Percentiles rank a stretch among this genome's conserved stretches.
Evolutionary conservation across 2,113 vertebrate genomes (phyloP).

Genomic region (Antennarius striatus): DNA sequence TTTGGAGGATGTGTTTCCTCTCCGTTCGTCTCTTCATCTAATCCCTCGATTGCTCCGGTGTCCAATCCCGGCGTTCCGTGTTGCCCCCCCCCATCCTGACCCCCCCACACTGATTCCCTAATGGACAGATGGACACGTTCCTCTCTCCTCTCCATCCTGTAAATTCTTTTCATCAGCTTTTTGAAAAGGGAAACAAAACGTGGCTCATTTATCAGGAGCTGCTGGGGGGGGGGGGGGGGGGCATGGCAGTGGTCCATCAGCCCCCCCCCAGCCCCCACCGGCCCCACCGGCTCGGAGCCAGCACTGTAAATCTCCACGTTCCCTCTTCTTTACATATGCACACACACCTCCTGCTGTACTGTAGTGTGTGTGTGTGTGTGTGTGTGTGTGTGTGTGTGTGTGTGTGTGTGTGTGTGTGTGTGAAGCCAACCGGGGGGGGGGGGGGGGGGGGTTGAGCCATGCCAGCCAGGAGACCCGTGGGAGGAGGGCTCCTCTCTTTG

Average conservation of each 20-base stretch:
- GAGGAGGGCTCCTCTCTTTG: slow-evolving; percentile 60
- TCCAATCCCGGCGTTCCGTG: too few relatives aligned
- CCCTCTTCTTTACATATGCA: slow-evolving; percentile 35
- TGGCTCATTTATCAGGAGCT: slow-evolving; percentile 49
- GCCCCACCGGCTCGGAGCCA: slow-evolving; percentile 47
- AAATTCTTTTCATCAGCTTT: slow-evolving; percentile 65
- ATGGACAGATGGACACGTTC: slow-evolving; percentile 71
- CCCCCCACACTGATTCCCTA: slow-evolving; percentile 57
- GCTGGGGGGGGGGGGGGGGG: background rate
- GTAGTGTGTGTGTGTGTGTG: slow-evolving; percentile 19
- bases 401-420: slow-evolving; percentile 21
- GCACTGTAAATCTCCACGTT: slow-evolving; percentile 57
- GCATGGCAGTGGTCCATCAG: slow-evolving; percentile 53
- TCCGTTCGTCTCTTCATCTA: too few relatives aligned
- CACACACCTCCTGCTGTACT: background rate
- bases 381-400: slow-evolving; percentile 25
- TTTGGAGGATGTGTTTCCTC: too few relatives aligned
- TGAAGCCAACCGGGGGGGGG: slow-evolving; percentile 1
- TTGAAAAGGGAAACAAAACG: slow-evolving; percentile 62
- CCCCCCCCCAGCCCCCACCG: slow-evolving; percentile 40
- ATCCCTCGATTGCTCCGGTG: too few relatives aligned
- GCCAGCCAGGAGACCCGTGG: slow-evolving; percentile 56
- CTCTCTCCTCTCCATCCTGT: slow-evolving; percentile 58
- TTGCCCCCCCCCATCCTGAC: slow-evolving; percentile 10
- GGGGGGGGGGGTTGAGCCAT: slow-evolving; percentile 16